These are phyloP conservation scores for Polydrusus pterygomalis DNA, from an alignment of 2,888 invertebrate genomes.

Conservation along the genomic window DNA sequence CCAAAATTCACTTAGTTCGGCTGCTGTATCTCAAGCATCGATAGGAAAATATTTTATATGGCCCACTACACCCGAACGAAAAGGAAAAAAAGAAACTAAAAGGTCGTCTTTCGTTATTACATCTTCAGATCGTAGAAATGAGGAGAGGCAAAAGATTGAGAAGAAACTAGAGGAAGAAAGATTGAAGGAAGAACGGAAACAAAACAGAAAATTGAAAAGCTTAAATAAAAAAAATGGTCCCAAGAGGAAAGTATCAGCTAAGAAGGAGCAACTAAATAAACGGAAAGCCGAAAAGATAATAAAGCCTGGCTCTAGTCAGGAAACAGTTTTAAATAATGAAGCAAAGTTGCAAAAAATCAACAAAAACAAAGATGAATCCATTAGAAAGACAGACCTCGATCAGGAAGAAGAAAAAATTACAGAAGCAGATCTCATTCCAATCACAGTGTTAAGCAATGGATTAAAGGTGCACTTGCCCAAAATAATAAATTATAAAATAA, in stretches of 20 bases:
- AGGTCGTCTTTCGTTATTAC: constrained; percentile 18
- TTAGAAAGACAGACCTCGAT: neutral
- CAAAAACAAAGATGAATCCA: neutral
- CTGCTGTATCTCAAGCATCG: constrained; percentile 2
- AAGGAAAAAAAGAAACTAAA: constrained; percentile 27
- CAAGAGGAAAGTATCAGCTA: constrained; percentile 1
- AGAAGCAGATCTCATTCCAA: neutral
- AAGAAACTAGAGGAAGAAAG: constrained; percentile 30
- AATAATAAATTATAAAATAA: neutral
- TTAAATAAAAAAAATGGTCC: constrained; percentile 4
- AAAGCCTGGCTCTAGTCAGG: neutral
- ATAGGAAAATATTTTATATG: constrained; percentile 13
- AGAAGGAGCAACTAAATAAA: neutral
- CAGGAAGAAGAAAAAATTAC: neutral
- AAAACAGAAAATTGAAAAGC: constrained; percentile 3
- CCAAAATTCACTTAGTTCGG: neutral
- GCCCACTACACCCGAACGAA: constrained; percentile 24
- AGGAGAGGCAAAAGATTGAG: constrained; percentile 23
- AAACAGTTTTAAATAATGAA: constrained; percentile 4
- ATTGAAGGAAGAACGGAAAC: constrained; percentile 27
- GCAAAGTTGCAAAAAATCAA: neutral
- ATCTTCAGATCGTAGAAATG: constrained; percentile 24
- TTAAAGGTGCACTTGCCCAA: neutral
- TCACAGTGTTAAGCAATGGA: constrained; percentile 1
- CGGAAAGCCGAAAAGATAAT: neutral